Evolutionary conservation across 2,888 invertebrate species (phyloP).

Genomic region (Athripsodes cinereus): DNA sequence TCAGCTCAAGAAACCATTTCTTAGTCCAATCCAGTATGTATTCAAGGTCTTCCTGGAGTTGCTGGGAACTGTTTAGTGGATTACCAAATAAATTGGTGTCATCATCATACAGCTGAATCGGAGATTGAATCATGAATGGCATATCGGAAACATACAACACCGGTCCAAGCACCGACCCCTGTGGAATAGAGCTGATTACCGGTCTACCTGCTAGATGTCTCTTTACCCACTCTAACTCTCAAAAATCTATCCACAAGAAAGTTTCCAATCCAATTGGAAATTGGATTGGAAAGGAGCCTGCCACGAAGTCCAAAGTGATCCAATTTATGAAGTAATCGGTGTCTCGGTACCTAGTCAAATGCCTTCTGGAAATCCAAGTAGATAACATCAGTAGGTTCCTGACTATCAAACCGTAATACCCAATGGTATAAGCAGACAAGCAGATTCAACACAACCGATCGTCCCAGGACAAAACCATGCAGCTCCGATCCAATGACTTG

Average conservation of each 20-base stretch:
- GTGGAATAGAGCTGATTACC: neutral
- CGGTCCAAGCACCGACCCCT: neutral
- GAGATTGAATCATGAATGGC: no score
- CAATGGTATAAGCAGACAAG: no score
- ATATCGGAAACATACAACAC: neutral
- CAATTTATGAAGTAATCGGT: neutral
- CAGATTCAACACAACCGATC: constrained; percentile 2
- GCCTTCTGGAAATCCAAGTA: no score
- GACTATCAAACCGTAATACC: no score
- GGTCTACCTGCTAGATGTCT: neutral
- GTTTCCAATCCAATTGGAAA: neutral
- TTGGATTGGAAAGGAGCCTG: neutral
- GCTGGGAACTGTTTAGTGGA: neutral
- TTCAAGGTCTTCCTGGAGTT: no score
- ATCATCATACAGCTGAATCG: neutral
- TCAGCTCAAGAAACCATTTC: neutral
- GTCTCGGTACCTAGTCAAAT: neutral
- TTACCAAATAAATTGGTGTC: neutral
- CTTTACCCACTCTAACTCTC: no score
- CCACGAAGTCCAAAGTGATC: no score
- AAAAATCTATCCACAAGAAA: neutral
- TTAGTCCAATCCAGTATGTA: no score
- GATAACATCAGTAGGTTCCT: no score
- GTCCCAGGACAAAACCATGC: constrained; percentile 3
- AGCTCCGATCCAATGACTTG: neutral